Conservation (phyloP, 2,797 vertebrate genomes). For the Euphonia xanthogaster region DNA sequence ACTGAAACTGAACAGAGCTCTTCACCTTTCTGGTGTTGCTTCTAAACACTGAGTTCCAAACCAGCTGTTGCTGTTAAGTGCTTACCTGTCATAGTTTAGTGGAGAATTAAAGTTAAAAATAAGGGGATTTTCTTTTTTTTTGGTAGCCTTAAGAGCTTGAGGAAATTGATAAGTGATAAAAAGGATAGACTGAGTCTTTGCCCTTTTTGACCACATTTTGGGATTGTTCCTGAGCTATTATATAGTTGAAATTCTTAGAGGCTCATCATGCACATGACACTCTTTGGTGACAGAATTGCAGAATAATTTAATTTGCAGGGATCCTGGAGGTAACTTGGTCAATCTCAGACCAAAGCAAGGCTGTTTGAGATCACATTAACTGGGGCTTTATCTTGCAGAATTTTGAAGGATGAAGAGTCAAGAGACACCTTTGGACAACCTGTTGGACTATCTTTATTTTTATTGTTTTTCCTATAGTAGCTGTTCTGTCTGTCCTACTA, state of each 20-base stretch:
- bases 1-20: background rate
- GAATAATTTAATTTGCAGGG: background rate
- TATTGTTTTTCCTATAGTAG: background rate
- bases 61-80: background rate
- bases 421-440: background rate
- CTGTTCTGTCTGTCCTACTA: background rate
- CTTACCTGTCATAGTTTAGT: background rate
- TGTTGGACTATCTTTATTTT: background rate
- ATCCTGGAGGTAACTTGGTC: background rate
- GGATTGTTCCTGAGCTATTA: background rate
- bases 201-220: background rate
- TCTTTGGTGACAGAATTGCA: background rate
- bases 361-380: background rate
- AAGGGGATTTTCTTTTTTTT: background rate
- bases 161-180: background rate
- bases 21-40: background rate
- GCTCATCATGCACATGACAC: background rate
- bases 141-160: background rate
- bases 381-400: background rate
- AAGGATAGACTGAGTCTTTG: background rate
- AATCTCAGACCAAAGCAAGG: background rate
- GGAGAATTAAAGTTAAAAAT: background rate
- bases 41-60: background rate
- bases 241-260: background rate
- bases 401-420: background rate